Evolutionary conservation across 2,797 vertebrate genomes (phyloP).

Genomic region (Trachops cirrhosus): DNA sequence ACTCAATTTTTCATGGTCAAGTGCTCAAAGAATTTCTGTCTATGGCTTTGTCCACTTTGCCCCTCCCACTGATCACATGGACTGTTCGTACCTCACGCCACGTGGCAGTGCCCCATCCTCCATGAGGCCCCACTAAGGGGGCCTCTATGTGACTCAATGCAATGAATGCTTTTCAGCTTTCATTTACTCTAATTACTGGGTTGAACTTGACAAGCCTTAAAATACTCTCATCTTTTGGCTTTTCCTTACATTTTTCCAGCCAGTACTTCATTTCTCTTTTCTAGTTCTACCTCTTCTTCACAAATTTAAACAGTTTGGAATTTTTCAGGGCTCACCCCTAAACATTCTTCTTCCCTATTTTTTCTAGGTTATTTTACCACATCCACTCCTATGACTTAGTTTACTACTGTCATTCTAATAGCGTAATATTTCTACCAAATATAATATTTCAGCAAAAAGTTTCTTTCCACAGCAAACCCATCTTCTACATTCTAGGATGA

Average conservation of each 20-base stretch:
- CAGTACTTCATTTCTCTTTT: background rate
- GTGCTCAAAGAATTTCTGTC: background rate
- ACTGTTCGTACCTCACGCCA: background rate
- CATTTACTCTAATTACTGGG: background rate
- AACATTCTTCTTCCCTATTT: background rate
- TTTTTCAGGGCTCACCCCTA: background rate
- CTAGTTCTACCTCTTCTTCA: background rate
- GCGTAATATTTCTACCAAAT: background rate
- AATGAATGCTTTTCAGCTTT: background rate
- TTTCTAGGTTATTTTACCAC: background rate
- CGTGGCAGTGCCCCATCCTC: background rate
- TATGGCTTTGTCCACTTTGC: background rate
- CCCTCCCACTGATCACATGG: background rate
- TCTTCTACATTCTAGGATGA: background rate
- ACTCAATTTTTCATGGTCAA: background rate
- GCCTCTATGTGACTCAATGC: background rate
- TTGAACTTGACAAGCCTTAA: background rate
- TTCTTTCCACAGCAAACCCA: background rate
- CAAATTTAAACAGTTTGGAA: background rate
- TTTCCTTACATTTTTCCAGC: background rate
- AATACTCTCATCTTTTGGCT: background rate
- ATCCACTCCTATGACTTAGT: background rate
- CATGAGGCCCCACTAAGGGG: fast-evolving
- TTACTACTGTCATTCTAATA: background rate
- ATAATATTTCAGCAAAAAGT: background rate